A percentile compares a stretch with the other conserved stretches of the same genome.
Conservation (phyloP, 2,797 vertebrate genomes). For the Bucorvus abyssinicus region DNA sequence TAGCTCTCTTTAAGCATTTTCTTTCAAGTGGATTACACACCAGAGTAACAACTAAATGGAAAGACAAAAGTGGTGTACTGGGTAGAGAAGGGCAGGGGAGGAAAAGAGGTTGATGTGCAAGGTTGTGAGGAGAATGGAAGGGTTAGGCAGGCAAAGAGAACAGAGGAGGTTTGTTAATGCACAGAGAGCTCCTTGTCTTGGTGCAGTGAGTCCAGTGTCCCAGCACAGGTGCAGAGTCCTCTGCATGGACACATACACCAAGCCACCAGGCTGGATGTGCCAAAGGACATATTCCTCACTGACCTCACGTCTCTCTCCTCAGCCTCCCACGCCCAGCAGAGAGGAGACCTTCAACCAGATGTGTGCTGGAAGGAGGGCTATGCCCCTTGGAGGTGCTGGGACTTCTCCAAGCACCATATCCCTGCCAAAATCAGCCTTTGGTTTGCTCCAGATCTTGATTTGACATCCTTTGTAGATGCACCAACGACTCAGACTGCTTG, state of each 20-base stretch:
- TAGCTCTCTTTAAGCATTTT: background rate
- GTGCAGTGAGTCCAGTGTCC: background rate
- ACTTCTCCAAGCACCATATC: background rate
- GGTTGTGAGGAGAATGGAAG: background rate
- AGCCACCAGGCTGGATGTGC: accelerated
- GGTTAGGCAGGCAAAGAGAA: background rate
- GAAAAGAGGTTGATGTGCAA: background rate
- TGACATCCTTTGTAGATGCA: background rate
- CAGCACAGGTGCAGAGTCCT: accelerated
- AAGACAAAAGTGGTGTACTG: background rate
- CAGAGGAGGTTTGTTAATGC: accelerated
- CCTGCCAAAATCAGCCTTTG: background rate
- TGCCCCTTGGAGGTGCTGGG: accelerated
- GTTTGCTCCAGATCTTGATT: background rate
- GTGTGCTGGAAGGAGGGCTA: accelerated
- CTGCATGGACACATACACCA: background rate
- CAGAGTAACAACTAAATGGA: background rate
- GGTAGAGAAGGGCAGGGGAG: background rate
- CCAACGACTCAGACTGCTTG: background rate
- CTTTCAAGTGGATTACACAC: background rate
- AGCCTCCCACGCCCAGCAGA: accelerated
- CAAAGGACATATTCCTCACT: background rate
- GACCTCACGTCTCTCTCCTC: background rate
- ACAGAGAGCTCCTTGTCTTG: accelerated
- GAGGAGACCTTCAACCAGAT: background rate